A percentile compares a stretch with the other conserved stretches of the same genome.
These are phyloP conservation scores for Alauda arvensis DNA, from an alignment of 2,797 vertebrate species.

Conservation along the genomic window DNA sequence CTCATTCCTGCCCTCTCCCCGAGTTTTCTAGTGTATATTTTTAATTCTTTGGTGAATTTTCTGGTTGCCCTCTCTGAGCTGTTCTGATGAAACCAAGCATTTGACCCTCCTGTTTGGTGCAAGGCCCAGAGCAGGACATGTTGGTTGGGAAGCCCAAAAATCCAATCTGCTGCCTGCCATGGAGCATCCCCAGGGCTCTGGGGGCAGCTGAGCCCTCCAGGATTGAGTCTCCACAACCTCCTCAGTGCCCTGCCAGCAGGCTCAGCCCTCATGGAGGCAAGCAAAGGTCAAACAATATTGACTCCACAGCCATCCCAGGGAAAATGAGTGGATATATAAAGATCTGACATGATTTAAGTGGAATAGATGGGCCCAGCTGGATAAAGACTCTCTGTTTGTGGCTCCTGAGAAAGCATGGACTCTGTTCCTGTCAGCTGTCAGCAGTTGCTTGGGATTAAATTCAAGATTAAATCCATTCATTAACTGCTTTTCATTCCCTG, in stretches of 20 bases:
- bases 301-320: constrained; percentile 5
- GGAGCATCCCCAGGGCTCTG: accelerated
- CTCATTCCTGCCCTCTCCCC: background rate
- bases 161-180: background rate
- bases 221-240: background rate
- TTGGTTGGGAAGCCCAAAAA: background rate
- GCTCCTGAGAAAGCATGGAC: background rate
- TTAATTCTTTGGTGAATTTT: background rate
- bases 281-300: constrained; percentile 5
- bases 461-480: constrained; percentile 24
- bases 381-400: background rate
- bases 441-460: constrained; percentile 15
- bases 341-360: constrained; percentile 19
- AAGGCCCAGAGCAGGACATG: background rate
- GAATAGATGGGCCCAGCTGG: constrained; percentile 22
- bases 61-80: background rate
- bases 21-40: background rate
- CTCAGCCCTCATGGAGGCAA: background rate
- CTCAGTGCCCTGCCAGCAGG: background rate
- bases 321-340: constrained; percentile 12
- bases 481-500: constrained; percentile 2
- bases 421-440: background rate
- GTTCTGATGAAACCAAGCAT: background rate
- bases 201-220: background rate
- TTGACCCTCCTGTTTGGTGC: background rate